Percentiles rank a stretch among this genome's conserved stretches.
phyloP scores from a whole-genome alignment of 2,888 invertebrate genomes.

The Cheilosia grossa region DNA sequence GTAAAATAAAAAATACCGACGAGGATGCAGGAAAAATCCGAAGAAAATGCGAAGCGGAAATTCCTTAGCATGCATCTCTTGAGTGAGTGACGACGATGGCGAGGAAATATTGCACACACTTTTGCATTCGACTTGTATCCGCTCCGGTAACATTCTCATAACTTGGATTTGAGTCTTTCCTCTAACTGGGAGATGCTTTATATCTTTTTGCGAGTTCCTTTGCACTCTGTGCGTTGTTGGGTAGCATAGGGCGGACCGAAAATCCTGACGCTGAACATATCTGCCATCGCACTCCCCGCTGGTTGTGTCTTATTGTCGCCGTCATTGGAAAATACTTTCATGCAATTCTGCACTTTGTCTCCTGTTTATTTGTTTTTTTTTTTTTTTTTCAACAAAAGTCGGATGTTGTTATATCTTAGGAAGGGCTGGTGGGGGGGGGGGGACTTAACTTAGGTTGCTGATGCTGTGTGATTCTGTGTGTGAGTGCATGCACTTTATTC shows the following conservation, averaged over 20 bases:
- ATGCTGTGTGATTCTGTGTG: slow-evolving; percentile 19
- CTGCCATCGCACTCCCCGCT: not conserved
- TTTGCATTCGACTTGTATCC: slow-evolving; percentile 74
- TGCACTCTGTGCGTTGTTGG: slow-evolving; percentile 27
- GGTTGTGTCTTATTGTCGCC: slow-evolving; percentile 17
- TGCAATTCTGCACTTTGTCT: slow-evolving; percentile 74
- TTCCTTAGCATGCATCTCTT: slow-evolving; percentile 74
- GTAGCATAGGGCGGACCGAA: slow-evolving; percentile 47
- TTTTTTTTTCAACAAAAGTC: slow-evolving; percentile 10
- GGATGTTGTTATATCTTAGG: slow-evolving; percentile 23
- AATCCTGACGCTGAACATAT: slow-evolving; percentile 68
- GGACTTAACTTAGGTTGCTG: not conserved
- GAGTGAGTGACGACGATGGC: slow-evolving; percentile 59
- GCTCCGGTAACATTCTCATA: slow-evolving; percentile 73
- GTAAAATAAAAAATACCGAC: not conserved
- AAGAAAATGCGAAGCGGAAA: slow-evolving; percentile 69
- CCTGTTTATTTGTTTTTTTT: slow-evolving; percentile 58
- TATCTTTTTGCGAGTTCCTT: not conserved
- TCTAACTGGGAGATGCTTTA: slow-evolving; percentile 8
- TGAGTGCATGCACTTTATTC: slow-evolving; percentile 69
- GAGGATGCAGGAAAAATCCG: slow-evolving; percentile 17
- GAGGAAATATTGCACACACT: slow-evolving; percentile 74
- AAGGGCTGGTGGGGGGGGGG: not conserved
- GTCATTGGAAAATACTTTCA: slow-evolving; percentile 71
- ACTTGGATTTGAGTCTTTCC: slow-evolving; percentile 68